Evolutionary conservation across 2,113 vertebrate species (phyloP).

Genomic region (Oplegnathus fasciatus): DNA sequence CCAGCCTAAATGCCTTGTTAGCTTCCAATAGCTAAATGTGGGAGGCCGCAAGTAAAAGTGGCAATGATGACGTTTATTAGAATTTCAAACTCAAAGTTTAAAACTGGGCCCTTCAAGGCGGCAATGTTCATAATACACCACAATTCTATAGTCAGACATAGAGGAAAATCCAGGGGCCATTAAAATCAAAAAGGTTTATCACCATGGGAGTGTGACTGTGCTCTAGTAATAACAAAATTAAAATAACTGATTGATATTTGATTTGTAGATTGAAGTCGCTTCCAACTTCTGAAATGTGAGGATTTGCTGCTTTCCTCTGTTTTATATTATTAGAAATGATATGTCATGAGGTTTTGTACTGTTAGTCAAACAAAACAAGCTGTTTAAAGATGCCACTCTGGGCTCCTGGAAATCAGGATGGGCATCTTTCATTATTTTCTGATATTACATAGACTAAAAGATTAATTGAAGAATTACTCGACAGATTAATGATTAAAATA

Average conservation of each 20-base stretch:
- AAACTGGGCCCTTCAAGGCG: background rate
- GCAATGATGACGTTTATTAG: too few species aligned
- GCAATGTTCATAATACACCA: background rate
- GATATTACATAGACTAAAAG: background rate
- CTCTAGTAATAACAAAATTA: too few species aligned
- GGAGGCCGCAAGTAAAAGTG: too few species aligned
- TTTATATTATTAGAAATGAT: background rate
- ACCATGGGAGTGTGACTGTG: background rate
- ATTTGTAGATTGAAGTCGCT: background rate
- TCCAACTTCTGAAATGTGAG: background rate
- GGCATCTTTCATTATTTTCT: background rate
- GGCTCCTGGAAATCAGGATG: too few species aligned
- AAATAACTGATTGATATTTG: background rate
- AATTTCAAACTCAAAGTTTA: too few species aligned
- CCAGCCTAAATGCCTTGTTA: background rate
- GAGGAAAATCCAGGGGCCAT: background rate
- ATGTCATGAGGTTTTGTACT: background rate
- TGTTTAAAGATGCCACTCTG: too few species aligned
- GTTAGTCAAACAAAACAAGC: background rate
- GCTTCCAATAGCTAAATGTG: background rate
- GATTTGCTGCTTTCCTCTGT: background rate
- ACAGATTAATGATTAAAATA: background rate
- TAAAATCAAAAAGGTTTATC: background rate
- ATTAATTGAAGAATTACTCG: background rate
- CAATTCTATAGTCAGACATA: background rate